These are phyloP conservation scores for Phalacrocorax aristotelis DNA, from an alignment of 2,113 vertebrate species.

Conservation along the genomic window DNA sequence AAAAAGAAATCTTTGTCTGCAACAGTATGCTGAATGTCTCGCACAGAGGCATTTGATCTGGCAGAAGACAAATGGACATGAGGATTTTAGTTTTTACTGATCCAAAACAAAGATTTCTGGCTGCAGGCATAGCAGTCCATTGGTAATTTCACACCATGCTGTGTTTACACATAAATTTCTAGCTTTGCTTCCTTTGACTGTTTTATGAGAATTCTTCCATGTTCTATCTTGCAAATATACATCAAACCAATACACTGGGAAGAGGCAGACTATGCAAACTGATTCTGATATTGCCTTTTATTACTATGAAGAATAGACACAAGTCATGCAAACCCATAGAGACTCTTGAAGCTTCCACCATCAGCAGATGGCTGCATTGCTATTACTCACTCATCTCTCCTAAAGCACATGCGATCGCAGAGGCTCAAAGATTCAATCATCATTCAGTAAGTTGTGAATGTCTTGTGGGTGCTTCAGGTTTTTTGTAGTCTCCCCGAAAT, in stretches of 20 bases:
- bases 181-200: slow-evolving; percentile 9
- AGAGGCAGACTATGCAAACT: slow-evolving; percentile 1
- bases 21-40: neutral
- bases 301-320: neutral
- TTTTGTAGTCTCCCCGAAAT: neutral
- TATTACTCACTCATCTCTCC: slow-evolving; percentile 1
- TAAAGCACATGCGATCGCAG: neutral
- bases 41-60: neutral
- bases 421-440: neutral
- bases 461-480: neutral
- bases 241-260: neutral
- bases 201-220: slow-evolving; percentile 37
- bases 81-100: neutral
- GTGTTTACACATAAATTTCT: slow-evolving; percentile 23
- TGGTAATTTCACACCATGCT: slow-evolving; percentile 27
- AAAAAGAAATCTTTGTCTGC: neutral
- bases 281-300: slow-evolving; percentile 26
- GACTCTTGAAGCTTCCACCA: slow-evolving; percentile 1
- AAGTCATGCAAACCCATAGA: neutral
- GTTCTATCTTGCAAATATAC: neutral
- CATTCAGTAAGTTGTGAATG: neutral
- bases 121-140: neutral
- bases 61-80: neutral
- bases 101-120: slow-evolving; percentile 20
- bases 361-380: slow-evolving; percentile 14